Evolutionary conservation across 2,113 vertebrate species (phyloP), one percentile per base, ranked within the genome.

Genomic region (Lampris megalopsis): DNA sequence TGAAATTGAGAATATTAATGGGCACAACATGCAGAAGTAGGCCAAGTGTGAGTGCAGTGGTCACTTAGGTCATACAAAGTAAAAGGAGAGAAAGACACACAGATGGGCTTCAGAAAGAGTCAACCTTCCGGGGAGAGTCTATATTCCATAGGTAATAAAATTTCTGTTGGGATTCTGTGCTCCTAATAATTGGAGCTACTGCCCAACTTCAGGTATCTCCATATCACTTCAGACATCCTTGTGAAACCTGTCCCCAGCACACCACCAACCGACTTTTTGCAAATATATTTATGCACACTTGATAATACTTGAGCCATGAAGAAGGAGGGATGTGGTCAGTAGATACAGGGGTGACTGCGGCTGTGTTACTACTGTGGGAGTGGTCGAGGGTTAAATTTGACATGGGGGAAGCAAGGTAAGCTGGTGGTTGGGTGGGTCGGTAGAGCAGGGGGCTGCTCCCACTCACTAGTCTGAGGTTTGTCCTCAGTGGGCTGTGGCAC

Each of bases 391-490:
- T 43, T 10, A 40, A 4, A n/a, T 40, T 43, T 52, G 37, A 59
- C 36, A 38, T 40, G 53, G 43, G 40, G 48, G 9, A 2, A 77
- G 80, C 71, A 79, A 81, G 85, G 64, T 80, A 42, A 48, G 63
- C 54, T 71, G 71, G 45, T 66, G 53, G 73, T 50, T 74, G 75
- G 67, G 42, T 74, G 58, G 66, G 43, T 62, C 74, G 61, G 61
- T 77, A 56, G 62, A 81, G 81, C 76, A 79, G 72, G 80, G 89
- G 58, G 91, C 92, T 93, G 92, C 94, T 95, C 93, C 94, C 94
- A 97, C 96, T 97, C 96, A 97, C 96, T 96, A 96, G 95, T 93
- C 86, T 94, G 95, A 94, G 92, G 85, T 92, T 95, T 95, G 92
- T 95, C 95, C 94, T 95, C 93, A 95, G 95, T 94, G 93, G 93